Base-by-base conservation (phyloP, 2,888 invertebrate genomes). In the Cheilosia pagana region DNA sequence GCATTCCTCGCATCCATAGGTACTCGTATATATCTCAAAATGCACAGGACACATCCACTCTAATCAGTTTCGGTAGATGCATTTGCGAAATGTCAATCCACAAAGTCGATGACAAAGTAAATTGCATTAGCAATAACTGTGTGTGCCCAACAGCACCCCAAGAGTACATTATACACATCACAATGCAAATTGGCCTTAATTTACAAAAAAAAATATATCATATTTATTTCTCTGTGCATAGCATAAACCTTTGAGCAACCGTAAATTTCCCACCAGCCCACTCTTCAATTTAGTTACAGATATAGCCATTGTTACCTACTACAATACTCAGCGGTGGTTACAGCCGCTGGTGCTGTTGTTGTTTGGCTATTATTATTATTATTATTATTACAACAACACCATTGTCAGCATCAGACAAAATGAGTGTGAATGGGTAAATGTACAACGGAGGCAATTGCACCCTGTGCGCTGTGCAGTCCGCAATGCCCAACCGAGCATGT, bases 151-250 rank as follows among this genome's bases (percentile, higher is more conserved):
- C 25, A 52, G 53, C 31, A 45, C 68, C 62, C 70, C 63, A 68
- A 55, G 59, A 74, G 28, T 8, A 25, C 4, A 25, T n/a, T n/a
- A n/a, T 25, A 52, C 43, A 63, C 63, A 79, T 85, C 65, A 53
- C 74, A 85, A 79, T 70, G 79, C 83, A 85, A 85, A 85, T 85
- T 85, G 83, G 83, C 83, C 75, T 85, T 79, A 85, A 85, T 85
- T 79, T 65, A 60, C 57, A 50, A 71, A 23, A 68, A 75, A 48
- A 74, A 55, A 41, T 67, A 52, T 60, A 50, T 45, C 57, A 43
- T 57, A 10, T 14, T 14, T 68, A 53, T 72, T 55, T 60, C 19
- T 21, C 14, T 52, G n/a, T 43, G 12, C 12, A 35, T 25, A 50
- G 45, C 39, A 5, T 8, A 25, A 7, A 50, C 12, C 35, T 23